These are phyloP conservation scores for Sebastes diaconus DNA, from an alignment of 2,797 vertebrate species.

Conservation along the genomic window DNA sequence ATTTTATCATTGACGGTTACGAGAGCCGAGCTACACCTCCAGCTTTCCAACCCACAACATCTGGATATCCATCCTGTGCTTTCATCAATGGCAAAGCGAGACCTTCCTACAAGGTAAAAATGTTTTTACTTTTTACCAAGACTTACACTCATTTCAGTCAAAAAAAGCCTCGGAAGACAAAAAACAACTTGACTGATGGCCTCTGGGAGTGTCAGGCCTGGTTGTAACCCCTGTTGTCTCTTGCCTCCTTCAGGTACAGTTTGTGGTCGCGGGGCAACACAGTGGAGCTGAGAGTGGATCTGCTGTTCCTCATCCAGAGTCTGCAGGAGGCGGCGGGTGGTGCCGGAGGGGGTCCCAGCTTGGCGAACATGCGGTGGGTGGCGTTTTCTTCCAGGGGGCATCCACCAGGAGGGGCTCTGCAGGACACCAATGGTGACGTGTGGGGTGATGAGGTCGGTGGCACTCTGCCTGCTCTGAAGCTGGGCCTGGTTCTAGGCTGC, in stretches of 20 bases:
- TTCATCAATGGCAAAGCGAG: slow-evolving; percentile 71
- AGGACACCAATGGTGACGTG: slow-evolving; percentile 43
- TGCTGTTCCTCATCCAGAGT: slow-evolving; percentile 79
- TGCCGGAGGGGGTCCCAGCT: slow-evolving; percentile 30
- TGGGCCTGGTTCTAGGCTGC: slow-evolving; percentile 80
- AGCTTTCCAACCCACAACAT: slow-evolving; percentile 77
- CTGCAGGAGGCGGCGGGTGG: slow-evolving; percentile 71
- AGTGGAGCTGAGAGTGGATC: slow-evolving; percentile 80
- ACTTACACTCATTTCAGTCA: not conserved
- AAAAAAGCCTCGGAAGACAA: not conserved
- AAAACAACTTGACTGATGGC: not conserved
- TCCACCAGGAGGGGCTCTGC: slow-evolving; percentile 30
- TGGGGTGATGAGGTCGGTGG: slow-evolving; percentile 40
- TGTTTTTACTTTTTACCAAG: not conserved
- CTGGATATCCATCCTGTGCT: slow-evolving; percentile 78
- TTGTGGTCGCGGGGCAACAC: slow-evolving; percentile 52
- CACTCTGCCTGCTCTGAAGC: slow-evolving; percentile 43
- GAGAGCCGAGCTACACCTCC: slow-evolving; percentile 83
- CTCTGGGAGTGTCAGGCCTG: not conserved
- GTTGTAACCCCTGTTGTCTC: slow-evolving; percentile 3
- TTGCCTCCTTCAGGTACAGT: slow-evolving; percentile 69
- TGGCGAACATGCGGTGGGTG: slow-evolving; percentile 63
- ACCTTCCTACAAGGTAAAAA: slow-evolving; percentile 77
- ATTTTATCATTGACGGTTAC: slow-evolving; percentile 65
- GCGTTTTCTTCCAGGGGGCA: slow-evolving; percentile 45